These are phyloP conservation scores for Pentalonia nigronervosa DNA, from an alignment of 1,140 invertebrate genomes.

Conservation along the genomic window DNA sequence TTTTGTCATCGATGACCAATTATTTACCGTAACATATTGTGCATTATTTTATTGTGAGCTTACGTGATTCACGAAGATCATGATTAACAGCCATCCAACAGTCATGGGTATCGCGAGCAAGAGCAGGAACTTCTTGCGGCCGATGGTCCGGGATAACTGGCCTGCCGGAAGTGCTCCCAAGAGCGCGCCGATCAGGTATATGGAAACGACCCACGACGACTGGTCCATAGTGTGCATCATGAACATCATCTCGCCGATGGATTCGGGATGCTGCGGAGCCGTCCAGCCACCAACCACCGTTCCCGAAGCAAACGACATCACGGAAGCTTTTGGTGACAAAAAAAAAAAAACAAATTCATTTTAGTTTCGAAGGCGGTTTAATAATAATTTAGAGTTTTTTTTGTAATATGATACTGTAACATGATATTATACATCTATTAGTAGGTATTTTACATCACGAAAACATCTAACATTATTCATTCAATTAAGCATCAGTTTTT, in stretches of 20 bases:
- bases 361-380: not conserved
- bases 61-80: constrained; percentile 55
- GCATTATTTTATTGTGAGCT: not conserved
- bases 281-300: constrained; percentile 77
- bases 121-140: constrained; percentile 78
- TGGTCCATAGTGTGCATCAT: constrained; percentile 66
- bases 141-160: constrained; percentile 73
- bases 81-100: constrained; percentile 71
- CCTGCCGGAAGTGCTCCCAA: constrained; percentile 59
- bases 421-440: not conserved
- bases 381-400: too few relatives aligned
- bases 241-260: not conserved
- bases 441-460: not conserved
- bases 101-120: constrained; percentile 75
- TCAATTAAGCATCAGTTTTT: not conserved
- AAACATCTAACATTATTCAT: not conserved
- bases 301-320: constrained; percentile 77
- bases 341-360: not conserved
- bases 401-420: not conserved
- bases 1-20: not conserved
- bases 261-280: constrained; percentile 72
- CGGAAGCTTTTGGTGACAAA: constrained; percentile 59
- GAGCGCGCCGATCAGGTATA: constrained; percentile 75
- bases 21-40: not conserved
- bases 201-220: constrained; percentile 76